Evolutionary conservation across 2,113 vertebrate species (phyloP), one percentile per base, ranked within the genome.

Genomic region (Leiothrix lutea): DNA sequence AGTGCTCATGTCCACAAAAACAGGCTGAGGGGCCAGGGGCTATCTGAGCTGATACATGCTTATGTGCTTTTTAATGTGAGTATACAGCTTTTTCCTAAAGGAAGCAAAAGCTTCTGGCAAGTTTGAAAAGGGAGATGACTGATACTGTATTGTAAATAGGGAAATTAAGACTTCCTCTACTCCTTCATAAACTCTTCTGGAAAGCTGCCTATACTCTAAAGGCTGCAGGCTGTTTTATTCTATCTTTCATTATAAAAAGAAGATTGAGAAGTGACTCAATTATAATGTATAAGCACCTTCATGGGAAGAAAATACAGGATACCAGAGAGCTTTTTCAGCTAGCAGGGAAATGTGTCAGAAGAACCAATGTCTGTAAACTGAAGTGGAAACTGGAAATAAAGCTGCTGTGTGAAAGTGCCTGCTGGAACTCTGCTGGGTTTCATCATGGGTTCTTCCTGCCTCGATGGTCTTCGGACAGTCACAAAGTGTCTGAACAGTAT

Each of bases 221-320:
- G 86, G 91, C 94, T 3, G 66, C 56, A 72, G 86, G 82, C 80
- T 86, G 36, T 83, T 94, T 95, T 86, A 88, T 54, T 83, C 75
- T 66, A 26, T 73, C 57, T 93, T 96, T 93, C 86, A 80, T 90
- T 92, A 86, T 54, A 75, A 77, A 91, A 80, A 80, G 54, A 86
- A 94, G 74, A 94, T 74, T 88, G 79, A 90, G 70, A 94, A 88
- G 45, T 62, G 50, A 93, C 88, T 97, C 83, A 71, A 78, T 90
- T 94, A 88, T 40, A 83, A 80, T 67, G 29, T 60, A 88, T 77
- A 88, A 90, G 80, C 71, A 92, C 56, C 56, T 96, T 67, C 64
- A 66, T 15, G 33, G 80, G 69, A 83, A 95, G 60, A 93, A 94
- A 90, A 86, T 47, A 53, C 86, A 90, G 33, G 50, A 35, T 86